These are phyloP conservation scores for Clitarchus hookeri DNA, from an alignment of 2,888 invertebrate genomes.

Conservation along the genomic window DNA sequence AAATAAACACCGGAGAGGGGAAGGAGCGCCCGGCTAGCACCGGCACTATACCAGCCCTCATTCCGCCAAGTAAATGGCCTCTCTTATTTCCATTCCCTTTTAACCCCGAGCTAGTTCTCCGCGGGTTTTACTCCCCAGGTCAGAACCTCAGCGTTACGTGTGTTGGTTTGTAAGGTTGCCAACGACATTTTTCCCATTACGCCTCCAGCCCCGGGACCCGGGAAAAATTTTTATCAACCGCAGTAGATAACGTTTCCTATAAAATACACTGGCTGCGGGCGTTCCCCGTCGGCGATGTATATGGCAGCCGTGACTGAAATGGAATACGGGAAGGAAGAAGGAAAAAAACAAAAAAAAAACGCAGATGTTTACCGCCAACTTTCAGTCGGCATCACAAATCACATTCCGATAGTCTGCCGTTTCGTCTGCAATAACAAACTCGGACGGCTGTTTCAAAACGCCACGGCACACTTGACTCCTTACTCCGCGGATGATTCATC, in stretches of 20 bases:
- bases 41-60: not conserved
- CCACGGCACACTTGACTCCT: no score
- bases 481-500: no score
- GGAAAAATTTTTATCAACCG: not conserved
- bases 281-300: not conserved
- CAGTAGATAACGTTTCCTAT: slow-evolving; percentile 14
- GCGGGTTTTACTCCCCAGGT: not conserved
- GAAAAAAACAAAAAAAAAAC: not conserved
- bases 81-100: slow-evolving; percentile 14
- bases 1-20: not conserved
- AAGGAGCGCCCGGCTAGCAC: not conserved
- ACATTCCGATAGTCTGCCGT: not conserved
- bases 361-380: not conserved
- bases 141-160: not conserved
- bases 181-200: not conserved
- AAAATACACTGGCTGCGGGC: not conserved
- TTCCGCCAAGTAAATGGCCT: slow-evolving; percentile 4
- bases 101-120: not conserved
- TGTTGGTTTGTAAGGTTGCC: not conserved
- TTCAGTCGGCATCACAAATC: not conserved
- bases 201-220: not conserved
- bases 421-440: not conserved
- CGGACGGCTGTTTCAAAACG: no score
- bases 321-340: not conserved
- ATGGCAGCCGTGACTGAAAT: not conserved